These are phyloP conservation scores for Gallinago stenura DNA, from an alignment of 2,797 vertebrate genomes.

Conservation along the genomic window DNA sequence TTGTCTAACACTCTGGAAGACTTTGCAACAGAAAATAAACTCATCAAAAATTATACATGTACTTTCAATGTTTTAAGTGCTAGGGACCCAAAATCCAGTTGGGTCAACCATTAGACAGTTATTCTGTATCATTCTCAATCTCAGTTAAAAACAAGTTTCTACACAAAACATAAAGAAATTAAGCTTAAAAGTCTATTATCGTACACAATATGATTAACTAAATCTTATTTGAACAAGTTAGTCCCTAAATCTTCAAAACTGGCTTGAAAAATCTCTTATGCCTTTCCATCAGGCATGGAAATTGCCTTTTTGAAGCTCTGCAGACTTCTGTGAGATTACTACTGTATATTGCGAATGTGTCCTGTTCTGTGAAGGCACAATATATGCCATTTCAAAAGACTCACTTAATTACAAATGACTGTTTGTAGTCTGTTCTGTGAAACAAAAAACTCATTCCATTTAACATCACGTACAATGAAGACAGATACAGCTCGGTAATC, in stretches of 20 bases:
- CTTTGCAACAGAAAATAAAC: not conserved
- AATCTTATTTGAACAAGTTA: not conserved
- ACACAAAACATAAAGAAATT: not conserved
- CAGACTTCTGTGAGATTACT: not conserved
- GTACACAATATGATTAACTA: not conserved
- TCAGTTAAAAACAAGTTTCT: not conserved
- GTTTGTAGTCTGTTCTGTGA: not conserved
- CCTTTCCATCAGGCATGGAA: not conserved
- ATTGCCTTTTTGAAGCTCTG: not conserved
- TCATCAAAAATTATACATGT: not conserved
- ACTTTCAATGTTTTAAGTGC: not conserved
- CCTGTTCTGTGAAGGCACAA: not conserved
- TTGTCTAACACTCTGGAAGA: not conserved
- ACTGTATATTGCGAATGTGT: not conserved
- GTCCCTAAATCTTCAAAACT: not conserved
- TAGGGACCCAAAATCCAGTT: not conserved
- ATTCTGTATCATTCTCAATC: not conserved
- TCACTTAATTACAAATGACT: not conserved
- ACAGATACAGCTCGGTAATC: fast-evolving
- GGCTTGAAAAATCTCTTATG: not conserved
- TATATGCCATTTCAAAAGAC: not conserved
- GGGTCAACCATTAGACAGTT: not conserved
- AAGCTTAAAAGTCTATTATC: not conserved
- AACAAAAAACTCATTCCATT: not conserved
- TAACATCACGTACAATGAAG: fast-evolving